Evolutionary conservation across 2,888 invertebrate species (phyloP).

Genomic region (Plusia festucae): DNA sequence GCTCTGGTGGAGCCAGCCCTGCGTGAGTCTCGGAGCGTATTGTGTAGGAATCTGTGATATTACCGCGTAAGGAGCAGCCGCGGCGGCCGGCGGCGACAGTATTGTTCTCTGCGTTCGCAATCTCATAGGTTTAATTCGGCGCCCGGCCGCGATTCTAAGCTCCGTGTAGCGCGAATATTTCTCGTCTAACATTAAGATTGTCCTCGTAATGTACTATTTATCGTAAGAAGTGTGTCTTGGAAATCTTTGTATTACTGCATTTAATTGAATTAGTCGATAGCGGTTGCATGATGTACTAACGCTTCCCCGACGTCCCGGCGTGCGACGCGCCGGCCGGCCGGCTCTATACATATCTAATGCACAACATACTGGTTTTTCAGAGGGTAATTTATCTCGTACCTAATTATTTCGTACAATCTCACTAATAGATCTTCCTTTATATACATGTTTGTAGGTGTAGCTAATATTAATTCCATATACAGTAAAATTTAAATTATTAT

Average conservation of each 20-base stretch:
- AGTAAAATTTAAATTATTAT: slow-evolving; percentile 61
- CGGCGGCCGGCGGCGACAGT: slow-evolving; percentile 43
- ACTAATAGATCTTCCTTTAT: slow-evolving; percentile 69
- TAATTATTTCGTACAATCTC: slow-evolving; percentile 64
- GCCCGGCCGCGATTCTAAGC: slow-evolving; percentile 23
- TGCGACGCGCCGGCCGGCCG: slow-evolving; percentile 25
- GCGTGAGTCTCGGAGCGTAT: slow-evolving; percentile 31
- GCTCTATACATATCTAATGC: slow-evolving; percentile 60
- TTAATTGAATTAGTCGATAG: slow-evolving; percentile 69
- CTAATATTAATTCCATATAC: slow-evolving; percentile 60
- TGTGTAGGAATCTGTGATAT: slow-evolving; percentile 87
- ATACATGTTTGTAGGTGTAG: slow-evolving; percentile 68
- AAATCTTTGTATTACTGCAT: slow-evolving; percentile 68
- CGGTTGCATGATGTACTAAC: slow-evolving; percentile 63
- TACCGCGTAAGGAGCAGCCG: slow-evolving; percentile 83
- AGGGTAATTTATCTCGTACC: slow-evolving; percentile 62
- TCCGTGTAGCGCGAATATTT: slow-evolving; percentile 40
- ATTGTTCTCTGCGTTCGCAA: slow-evolving; percentile 63
- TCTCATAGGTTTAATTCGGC: slow-evolving; percentile 72
- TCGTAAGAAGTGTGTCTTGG: slow-evolving; percentile 57
- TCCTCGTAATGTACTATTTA: slow-evolving; percentile 53
- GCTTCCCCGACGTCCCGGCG: slow-evolving; percentile 69
- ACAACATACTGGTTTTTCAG: slow-evolving; percentile 58
- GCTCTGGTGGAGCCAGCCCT: neutral
- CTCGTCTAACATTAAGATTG: slow-evolving; percentile 45